Percentiles rank a stretch among this genome's conserved stretches.
Conservation (phyloP, 92 coral and sea anemone genomes). For the Diadumene lineata region DNA sequence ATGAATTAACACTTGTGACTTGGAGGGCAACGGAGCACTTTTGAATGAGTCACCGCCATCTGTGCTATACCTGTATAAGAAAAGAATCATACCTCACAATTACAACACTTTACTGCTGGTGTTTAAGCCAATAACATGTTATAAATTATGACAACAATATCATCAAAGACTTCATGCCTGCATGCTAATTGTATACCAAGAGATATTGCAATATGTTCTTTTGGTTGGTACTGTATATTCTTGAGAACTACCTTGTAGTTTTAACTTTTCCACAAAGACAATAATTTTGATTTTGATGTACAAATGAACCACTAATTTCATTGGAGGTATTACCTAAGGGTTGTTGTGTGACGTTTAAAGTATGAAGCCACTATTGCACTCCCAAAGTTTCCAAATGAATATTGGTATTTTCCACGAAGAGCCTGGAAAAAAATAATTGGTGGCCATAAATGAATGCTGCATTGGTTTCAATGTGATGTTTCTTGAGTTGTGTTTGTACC, state of each 20-base stretch:
- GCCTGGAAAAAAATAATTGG: conserved; percentile 47
- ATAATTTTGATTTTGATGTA: too few species aligned
- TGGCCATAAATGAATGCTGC: background rate
- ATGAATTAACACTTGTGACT: conserved; percentile 33
- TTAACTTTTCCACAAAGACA: too few species aligned
- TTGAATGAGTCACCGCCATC: conserved; percentile 52
- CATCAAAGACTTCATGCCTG: too few species aligned
- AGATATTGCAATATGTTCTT: too few species aligned
- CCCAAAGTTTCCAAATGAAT: conserved; percentile 87
- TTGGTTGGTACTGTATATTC: too few species aligned
- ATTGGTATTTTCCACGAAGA: conserved; percentile 72
- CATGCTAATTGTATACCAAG: too few species aligned
- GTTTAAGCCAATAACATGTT: too few species aligned
- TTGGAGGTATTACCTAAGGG: conserved; percentile 65
- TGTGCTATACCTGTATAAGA: conserved; percentile 49
- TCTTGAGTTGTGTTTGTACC: background rate
- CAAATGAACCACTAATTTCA: too few species aligned
- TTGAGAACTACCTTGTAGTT: too few species aligned
- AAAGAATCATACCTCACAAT: background rate
- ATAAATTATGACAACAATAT: too few species aligned
- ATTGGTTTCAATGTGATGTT: background rate
- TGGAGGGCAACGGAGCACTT: background rate
- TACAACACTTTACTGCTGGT: too few species aligned
- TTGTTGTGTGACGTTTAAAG: conserved; percentile 54
- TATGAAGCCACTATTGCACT: conserved; percentile 77